phyloP scores from a whole-genome alignment of 2,888 invertebrate species.

The Drosophila mayaguana region DNA sequence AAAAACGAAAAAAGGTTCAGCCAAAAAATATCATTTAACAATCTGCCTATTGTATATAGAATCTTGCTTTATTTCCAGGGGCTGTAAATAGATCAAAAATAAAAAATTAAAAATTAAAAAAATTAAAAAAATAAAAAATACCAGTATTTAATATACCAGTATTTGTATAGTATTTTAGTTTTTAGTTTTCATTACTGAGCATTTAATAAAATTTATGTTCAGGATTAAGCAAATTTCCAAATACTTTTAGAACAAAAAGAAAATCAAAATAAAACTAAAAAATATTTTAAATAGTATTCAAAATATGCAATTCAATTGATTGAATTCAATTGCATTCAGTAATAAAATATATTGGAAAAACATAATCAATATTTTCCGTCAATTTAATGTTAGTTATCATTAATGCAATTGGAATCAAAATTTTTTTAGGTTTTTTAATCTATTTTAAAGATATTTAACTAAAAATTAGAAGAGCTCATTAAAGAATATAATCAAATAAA shows the following conservation, averaged over 20 bases:
- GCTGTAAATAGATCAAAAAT: constrained; percentile 23
- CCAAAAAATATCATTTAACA: constrained; percentile 82
- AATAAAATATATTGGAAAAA: too few species aligned
- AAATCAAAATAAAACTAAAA: too few species aligned
- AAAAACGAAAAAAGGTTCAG: constrained; percentile 64
- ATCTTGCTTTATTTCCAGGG: constrained; percentile 5
- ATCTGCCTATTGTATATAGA: not conserved
- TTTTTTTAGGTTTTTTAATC: not conserved
- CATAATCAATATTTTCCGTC: too few species aligned
- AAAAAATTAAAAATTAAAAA: not conserved
- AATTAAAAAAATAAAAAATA: not conserved
- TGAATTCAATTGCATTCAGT: too few species aligned
- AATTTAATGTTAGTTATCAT: too few species aligned
- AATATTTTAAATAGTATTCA: too few species aligned
- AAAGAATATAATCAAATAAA: not conserved
- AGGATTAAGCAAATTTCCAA: too few species aligned
- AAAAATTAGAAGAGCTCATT: not conserved
- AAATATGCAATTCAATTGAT: too few species aligned
- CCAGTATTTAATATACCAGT: not conserved
- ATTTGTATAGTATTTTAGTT: not conserved
- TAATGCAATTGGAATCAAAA: not conserved
- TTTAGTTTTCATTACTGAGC: too few species aligned
- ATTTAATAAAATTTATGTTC: too few species aligned
- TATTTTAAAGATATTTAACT: not conserved
- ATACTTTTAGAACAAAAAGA: too few species aligned